Evolutionary conservation across 2,797 vertebrate species (phyloP), one percentile per base, ranked within the genome.

Genomic region (Karalla daura): DNA sequence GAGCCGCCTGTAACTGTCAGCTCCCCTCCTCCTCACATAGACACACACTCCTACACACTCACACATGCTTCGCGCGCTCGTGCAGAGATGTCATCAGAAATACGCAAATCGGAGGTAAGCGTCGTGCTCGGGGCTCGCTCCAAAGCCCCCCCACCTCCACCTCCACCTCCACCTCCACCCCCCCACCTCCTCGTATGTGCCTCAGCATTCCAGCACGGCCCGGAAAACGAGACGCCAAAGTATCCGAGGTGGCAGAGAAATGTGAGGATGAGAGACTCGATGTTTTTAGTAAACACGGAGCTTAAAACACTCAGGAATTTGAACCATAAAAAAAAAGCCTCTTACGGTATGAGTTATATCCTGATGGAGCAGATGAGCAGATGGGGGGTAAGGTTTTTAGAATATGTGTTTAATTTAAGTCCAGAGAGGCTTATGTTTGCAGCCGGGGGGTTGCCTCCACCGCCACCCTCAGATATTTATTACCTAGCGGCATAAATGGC

Each of bases 31-130:
- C 27, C 32, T 5, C 7, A 17, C 44, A 36, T 4, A 23, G 56
- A 25, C 27, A 53, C n/a, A n/a, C n/a, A n/a, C n/a, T n/a, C n/a
- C n/a, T n/a, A n/a, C n/a, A 39, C 18, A 28, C 49, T 50, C 37
- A 33, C 35, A 43, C 53, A 50, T 17, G 43, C 43, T 55, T 58
- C 60, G 36, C 63, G 36, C 44, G 15, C 32, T 40, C 35, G 17
- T 51, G 32, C 30, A 23, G 50, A 41, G 63, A 59, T 80, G 63
- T 71, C 28, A 52, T 69, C 24, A 43, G 8, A 80, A 75, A 70
- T 49, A 84, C 84, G 77, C 66, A 73, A 75, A 87, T 79, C 32
- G 27, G 53, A 47, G 23, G 69, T 68, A 76, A 78, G 67, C 56
- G 41, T 47, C 33, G 18, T 39, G 35, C 70, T 62, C 24, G 8